Base-by-base conservation (phyloP, 2,888 invertebrate species). In the Lycophotia porphyrea region DNA sequence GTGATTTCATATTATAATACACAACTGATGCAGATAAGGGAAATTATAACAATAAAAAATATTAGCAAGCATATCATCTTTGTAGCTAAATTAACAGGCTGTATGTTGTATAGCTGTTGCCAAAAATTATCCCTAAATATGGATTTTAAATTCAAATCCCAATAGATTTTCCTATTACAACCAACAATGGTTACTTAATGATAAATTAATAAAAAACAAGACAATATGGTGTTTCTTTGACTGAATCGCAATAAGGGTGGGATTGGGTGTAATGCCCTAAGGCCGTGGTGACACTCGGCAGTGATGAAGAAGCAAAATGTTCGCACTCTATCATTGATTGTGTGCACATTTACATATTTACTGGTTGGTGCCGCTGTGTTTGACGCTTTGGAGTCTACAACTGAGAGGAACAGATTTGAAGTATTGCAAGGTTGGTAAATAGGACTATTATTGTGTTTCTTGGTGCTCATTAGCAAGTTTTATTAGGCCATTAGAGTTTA, bases 271-370 rank as follows among this genome's bases (percentile, higher is more conserved):
- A 90, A 90, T 71, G 88, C 95, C 95, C 94, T 93, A 90, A 91
- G 93, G 93, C 93, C 92, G 90, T 92, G 92, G 91, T 92, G 90
- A 88, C 91, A 93, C 92, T 94, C 89, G 95, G 95, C 94, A 96
- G 96, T 95, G 93, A 99, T 99, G 99, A 99, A 99, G 98, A 99
- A 99, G 97, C 99, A 99, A 98, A 99, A 99, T 98, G 99, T 99
- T 96, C 99, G 99, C 97, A 99, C 99, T 97, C 97, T 99, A 97
- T 99, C 99, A 93, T 98, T 99, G 97, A 99, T 99, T 97, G 99
- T 99, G 97, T 99, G 99, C 97, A 99, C 99, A 96, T 99, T 99
- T 97, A 99, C 99, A 92, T 99, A 99, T 97, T 97, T 99, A 96
- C 98, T 99, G 91, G 98, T 99, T 89, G 99, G 99, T 94, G 99